phyloP scores from a whole-genome alignment of 2,888 invertebrate species.

The Lomographa bimaculata region DNA sequence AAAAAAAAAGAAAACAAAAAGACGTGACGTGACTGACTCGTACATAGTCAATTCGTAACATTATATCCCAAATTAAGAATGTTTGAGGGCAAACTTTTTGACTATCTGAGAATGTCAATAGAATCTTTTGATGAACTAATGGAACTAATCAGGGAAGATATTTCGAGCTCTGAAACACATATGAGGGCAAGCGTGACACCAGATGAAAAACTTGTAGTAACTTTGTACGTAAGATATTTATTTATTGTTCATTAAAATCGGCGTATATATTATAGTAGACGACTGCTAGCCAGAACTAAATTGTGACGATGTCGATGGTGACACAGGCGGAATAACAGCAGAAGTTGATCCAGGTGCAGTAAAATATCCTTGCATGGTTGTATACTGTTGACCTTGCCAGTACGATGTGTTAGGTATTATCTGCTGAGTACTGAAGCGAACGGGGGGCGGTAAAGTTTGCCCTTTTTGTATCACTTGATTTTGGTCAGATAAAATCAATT shows the following conservation, averaged over 20 bases:
- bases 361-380: slow-evolving; percentile 39
- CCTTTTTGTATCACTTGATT: slow-evolving; percentile 37
- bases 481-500: slow-evolving; percentile 45
- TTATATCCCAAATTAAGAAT: slow-evolving; percentile 44
- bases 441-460: slow-evolving; percentile 33
- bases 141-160: slow-evolving; percentile 39
- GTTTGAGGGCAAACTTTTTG: slow-evolving; percentile 38
- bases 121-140: too few relatives aligned
- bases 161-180: slow-evolving; percentile 4
- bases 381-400: slow-evolving; percentile 32
- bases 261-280: slow-evolving; percentile 31
- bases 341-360: slow-evolving; percentile 33
- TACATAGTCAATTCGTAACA: slow-evolving; percentile 30
- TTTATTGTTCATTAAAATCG: slow-evolving; percentile 33
- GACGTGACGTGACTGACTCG: slow-evolving; percentile 13
- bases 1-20: slow-evolving; percentile 38
- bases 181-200: slow-evolving; percentile 9
- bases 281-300: too few relatives aligned
- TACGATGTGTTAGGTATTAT: slow-evolving; percentile 35
- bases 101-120: slow-evolving; percentile 45
- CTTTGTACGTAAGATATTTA: too few relatives aligned
- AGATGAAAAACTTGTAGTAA: slow-evolving; percentile 28
- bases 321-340: slow-evolving; percentile 30
- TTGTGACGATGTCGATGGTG: slow-evolving; percentile 29
- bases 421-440: slow-evolving; percentile 35